Conservation (phyloP, 2,888 invertebrate genomes). For the Ceramica pisi region DNA sequence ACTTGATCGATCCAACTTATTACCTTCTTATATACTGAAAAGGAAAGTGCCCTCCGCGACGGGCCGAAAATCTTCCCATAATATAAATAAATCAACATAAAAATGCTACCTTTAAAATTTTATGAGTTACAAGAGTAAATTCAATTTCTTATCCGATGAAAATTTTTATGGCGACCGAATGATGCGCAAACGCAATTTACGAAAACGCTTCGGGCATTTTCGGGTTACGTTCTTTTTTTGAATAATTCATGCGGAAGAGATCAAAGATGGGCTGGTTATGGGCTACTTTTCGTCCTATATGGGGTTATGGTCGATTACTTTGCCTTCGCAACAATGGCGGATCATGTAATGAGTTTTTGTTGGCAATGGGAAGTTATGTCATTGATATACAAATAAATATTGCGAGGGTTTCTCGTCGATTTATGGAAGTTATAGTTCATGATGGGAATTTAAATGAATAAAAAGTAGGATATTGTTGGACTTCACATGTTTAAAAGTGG, state of each 20-base stretch:
- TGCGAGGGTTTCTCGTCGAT: slow-evolving; percentile 23
- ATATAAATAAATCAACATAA: slow-evolving; percentile 65
- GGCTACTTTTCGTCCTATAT: slow-evolving; percentile 52
- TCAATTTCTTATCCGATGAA: slow-evolving; percentile 70
- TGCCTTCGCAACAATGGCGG: slow-evolving; percentile 56
- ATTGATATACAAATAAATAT: slow-evolving; percentile 51
- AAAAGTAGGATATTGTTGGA: background rate
- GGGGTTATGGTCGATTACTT: slow-evolving; percentile 59
- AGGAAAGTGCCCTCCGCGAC: slow-evolving; percentile 51
- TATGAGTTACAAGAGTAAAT: slow-evolving; percentile 64
- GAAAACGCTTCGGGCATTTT: slow-evolving; percentile 68
- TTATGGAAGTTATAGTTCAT: slow-evolving; percentile 33
- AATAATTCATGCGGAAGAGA: slow-evolving; percentile 67
- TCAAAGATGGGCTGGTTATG: slow-evolving; percentile 63
- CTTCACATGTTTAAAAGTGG: background rate
- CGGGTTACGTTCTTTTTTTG: slow-evolving; percentile 58
- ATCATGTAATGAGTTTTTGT: slow-evolving; percentile 61
- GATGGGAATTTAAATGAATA: slow-evolving; percentile 28
- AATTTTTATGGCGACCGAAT: slow-evolving; percentile 65
- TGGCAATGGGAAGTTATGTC: slow-evolving; percentile 39
- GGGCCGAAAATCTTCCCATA: slow-evolving; percentile 30
- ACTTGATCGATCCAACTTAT: slow-evolving; percentile 41
- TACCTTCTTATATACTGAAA: slow-evolving; percentile 47
- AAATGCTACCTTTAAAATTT: slow-evolving; percentile 67
- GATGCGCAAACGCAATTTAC: slow-evolving; percentile 70